phyloP scores from a whole-genome alignment of 2,888 invertebrate genomes.

The Protonemura montana region DNA sequence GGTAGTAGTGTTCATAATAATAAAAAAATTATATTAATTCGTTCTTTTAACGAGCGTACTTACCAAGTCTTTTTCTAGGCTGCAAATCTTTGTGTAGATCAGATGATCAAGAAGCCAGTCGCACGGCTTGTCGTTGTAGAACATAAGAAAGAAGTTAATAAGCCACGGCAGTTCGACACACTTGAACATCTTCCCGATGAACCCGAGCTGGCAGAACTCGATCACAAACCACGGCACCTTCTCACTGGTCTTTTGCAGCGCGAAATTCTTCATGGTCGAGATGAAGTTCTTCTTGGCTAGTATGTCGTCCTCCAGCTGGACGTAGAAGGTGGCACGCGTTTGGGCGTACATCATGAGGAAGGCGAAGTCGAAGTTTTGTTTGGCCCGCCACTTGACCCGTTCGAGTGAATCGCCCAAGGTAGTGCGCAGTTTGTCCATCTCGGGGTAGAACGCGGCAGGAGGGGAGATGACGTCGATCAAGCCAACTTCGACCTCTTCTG shows the following conservation, averaged over 20 bases:
- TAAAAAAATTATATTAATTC: too few species aligned
- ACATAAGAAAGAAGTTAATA: conserved; percentile 92
- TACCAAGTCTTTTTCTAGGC: conserved; percentile 76
- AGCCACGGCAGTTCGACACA: conserved; percentile 85
- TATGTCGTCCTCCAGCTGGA: conserved; percentile 95
- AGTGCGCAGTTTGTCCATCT: conserved; percentile 76
- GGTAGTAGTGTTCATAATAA: too few species aligned
- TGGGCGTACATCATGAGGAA: conserved; percentile 95
- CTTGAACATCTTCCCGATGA: conserved; percentile 93
- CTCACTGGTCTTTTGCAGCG: conserved; percentile 75
- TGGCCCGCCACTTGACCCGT: conserved; percentile 89
- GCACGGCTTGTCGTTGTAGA: conserved; percentile 94
- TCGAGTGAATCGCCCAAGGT: conserved; percentile 88
- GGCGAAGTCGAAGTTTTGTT: conserved; percentile 93
- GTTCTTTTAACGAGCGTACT: too few species aligned
- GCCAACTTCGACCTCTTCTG: conserved; percentile 76
- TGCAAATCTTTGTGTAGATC: conserved; percentile 88
- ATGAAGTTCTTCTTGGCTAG: conserved; percentile 85
- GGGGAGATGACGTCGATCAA: conserved; percentile 91
- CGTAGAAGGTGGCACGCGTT: conserved; percentile 85
- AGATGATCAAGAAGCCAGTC: conserved; percentile 95
- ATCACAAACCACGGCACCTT: conserved; percentile 88
- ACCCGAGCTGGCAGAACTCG: conserved; percentile 93
- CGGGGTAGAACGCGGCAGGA: conserved; percentile 84
- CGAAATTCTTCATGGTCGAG: conserved; percentile 84